Base-by-base conservation (phyloP, 2,888 invertebrate genomes). In the Miltochrista miniata region DNA sequence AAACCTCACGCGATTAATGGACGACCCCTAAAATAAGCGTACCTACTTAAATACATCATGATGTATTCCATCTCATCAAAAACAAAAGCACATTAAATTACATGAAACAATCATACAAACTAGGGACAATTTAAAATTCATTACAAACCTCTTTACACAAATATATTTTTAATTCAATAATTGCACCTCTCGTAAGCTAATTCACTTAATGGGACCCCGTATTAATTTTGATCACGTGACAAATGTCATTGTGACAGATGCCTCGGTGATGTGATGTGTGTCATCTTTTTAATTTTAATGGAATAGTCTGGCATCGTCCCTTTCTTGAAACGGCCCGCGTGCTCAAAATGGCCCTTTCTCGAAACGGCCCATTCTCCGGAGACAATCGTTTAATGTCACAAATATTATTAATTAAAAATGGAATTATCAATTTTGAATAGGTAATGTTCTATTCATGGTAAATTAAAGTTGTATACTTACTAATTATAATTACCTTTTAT, bases 81-180 rank as follows among this genome's bases (percentile, higher is more conserved):
- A 61, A 63, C 66, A 68, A 64, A 61, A 68, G 53, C 48, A 57
- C 54, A 58, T 60, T 48, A 56, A 67, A 72, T 71, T 68, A 72
- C 62, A 64, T 67, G 42, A 61, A 69, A 72, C 65, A 73, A 76
- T 69, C 64, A 68, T 64, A 67, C 67, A 70, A 77, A 74, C 70
- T 63, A 72, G 65, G 72, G 64, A 79, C 84, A 88, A 88, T 89
- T 85, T 81, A 83, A 83, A 79, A 75, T 66, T 74, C 84, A 88
- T 87, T 79, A 80, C 68, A 65, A 71, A 79, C 74, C 82, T 83
- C 78, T 85, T 84, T 72, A 65, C 57, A 76, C 75, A 82, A 90
- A 90, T 87, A 83, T 76, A 81, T 85, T 90, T 90, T 90, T 90
- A 88, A 90, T 89, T 85, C 71, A 71, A 80, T 90, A 90, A 91